Percentiles rank a stretch among this genome's conserved stretches.
Evolutionary conservation across 2,113 vertebrate genomes (phyloP).

Genomic region (Gnathonemus echidnorhynchus): DNA sequence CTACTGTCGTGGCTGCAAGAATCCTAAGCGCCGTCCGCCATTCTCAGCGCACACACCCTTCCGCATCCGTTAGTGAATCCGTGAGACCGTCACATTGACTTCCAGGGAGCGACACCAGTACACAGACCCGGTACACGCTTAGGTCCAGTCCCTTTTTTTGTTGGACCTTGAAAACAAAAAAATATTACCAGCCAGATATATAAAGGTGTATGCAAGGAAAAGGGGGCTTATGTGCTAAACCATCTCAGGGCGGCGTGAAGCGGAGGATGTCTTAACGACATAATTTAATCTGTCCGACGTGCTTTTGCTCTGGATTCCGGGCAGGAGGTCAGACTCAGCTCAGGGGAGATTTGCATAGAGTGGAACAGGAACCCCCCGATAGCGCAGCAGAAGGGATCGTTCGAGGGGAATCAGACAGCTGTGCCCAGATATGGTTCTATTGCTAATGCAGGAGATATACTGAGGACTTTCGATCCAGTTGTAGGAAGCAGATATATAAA

Average conservation of each 20-base stretch:
- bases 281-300: neutral
- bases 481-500: conserved; percentile 1
- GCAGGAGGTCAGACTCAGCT: neutral
- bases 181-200: neutral
- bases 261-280: neutral
- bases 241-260: neutral
- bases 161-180: neutral
- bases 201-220: neutral
- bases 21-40: neutral
- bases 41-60: neutral
- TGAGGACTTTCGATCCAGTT: neutral
- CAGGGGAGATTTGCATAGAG: conserved; percentile 10
- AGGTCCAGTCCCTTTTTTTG: neutral
- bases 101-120: neutral
- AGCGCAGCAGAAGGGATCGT: neutral
- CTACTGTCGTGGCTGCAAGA: neutral
- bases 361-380: neutral
- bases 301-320: neutral
- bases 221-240: neutral
- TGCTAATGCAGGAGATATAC: neutral
- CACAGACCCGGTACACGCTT: neutral
- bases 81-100: neutral
- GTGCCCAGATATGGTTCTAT: neutral
- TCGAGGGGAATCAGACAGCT: neutral
- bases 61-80: neutral